These are phyloP conservation scores for Mellivora capensis DNA, from an alignment of 2,113 vertebrate genomes.

Conservation along the genomic window DNA sequence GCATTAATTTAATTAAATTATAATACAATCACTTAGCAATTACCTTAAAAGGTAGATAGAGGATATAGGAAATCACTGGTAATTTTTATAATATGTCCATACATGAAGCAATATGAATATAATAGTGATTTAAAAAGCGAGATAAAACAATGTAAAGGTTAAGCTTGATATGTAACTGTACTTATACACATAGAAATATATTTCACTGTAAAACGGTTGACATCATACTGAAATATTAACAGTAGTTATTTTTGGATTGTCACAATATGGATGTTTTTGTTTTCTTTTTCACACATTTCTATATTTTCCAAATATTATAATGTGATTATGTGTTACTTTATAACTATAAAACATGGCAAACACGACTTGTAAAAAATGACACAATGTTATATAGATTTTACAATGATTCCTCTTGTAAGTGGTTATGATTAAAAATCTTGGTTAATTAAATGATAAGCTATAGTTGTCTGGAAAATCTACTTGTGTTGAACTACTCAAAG, in stretches of 20 bases:
- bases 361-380: neutral
- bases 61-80: neutral
- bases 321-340: neutral
- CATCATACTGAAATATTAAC: neutral
- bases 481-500: neutral
- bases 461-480: neutral
- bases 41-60: neutral
- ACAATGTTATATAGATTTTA: neutral
- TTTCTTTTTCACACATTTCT: neutral
- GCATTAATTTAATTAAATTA: conserved; percentile 36
- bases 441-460: neutral
- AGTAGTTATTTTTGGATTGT: neutral
- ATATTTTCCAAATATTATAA: neutral
- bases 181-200: neutral
- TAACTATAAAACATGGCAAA: neutral
- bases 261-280: neutral
- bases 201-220: neutral
- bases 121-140: neutral
- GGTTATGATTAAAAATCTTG: neutral
- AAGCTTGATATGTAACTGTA: neutral
- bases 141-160: neutral
- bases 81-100: conserved; percentile 5
- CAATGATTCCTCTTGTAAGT: neutral
- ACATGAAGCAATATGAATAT: neutral
- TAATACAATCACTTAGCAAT: neutral